These are phyloP conservation scores for Littorina saxatilis DNA, from an alignment of 1,140 invertebrate genomes.

Conservation along the genomic window DNA sequence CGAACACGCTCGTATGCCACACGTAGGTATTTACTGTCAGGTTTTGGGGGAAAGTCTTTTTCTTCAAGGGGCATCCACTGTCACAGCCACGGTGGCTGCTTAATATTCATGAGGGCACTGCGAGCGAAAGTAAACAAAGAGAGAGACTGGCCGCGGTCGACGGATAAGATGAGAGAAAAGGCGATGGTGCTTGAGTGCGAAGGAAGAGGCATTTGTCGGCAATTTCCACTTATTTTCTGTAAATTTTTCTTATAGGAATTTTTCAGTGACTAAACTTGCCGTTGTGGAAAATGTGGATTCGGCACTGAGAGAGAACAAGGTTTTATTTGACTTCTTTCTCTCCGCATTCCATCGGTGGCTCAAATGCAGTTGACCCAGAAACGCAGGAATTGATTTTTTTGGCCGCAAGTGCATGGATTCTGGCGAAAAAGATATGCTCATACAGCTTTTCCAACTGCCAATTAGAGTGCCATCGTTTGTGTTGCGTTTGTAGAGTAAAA, in stretches of 20 bases:
- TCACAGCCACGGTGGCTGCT: not conserved
- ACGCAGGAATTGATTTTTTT: constrained; percentile 23
- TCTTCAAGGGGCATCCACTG: not conserved
- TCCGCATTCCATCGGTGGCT: not conserved
- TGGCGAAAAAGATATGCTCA: not conserved
- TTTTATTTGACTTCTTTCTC: constrained; percentile 18
- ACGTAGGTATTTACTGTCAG: not conserved
- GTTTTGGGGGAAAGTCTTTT: constrained; percentile 34
- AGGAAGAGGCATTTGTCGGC: not conserved
- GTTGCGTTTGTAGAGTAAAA: constrained; percentile 20
- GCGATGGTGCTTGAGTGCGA: not conserved
- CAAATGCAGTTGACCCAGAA: constrained; percentile 32
- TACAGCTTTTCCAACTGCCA: not conserved
- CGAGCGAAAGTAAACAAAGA: constrained; percentile 21
- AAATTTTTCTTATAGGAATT: too few relatives aligned
- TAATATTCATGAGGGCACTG: constrained; percentile 44
- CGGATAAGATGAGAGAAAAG: not conserved
- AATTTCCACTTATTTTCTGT: too few relatives aligned
- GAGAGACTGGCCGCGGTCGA: not conserved
- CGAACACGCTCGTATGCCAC: not conserved
- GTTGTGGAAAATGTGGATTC: too few relatives aligned
- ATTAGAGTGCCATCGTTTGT: constrained; percentile 21
- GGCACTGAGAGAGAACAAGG: too few relatives aligned
- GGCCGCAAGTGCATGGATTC: constrained; percentile 21
- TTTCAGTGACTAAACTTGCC: too few relatives aligned